phyloP scores from a whole-genome alignment of 1,140 invertebrate genomes.

The Acromyrmex echinatior region DNA sequence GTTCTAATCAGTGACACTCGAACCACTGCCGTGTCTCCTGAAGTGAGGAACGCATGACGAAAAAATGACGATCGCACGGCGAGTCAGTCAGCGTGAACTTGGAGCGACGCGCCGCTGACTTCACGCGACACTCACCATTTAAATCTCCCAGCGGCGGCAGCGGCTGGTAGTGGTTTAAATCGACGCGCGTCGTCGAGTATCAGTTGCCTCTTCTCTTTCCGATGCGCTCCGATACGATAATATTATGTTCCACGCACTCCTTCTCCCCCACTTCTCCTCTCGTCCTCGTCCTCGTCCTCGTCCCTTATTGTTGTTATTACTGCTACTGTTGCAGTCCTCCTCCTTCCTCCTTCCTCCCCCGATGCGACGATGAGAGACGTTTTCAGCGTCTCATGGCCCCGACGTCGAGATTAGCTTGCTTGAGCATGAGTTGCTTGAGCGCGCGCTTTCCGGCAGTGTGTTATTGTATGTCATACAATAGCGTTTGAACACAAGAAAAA shows the following conservation, averaged over 20 bases:
- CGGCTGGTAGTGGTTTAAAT: conserved; percentile 75
- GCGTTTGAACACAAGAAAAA: conserved; percentile 15
- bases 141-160: conserved; percentile 78
- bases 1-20: no score
- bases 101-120: conserved; percentile 35
- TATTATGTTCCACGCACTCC: background rate
- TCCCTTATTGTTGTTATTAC: background rate
- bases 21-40: no score
- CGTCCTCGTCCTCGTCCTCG: background rate
- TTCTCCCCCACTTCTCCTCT: conserved; percentile 62
- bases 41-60: background rate
- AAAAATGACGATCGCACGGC: conserved; percentile 31
- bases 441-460: conserved; percentile 22
- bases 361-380: conserved; percentile 6
- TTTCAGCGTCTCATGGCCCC: conserved; percentile 24
- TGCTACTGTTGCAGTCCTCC: conserved; percentile 10
- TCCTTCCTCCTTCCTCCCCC: conserved; percentile 13
- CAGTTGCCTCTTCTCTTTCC: conserved; percentile 29
- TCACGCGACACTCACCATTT: conserved; percentile 79
- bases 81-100: background rate
- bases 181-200: conserved; percentile 69
- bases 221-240: conserved; percentile 22
- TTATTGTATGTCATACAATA: conserved; percentile 3
- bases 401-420: background rate
- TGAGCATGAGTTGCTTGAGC: background rate